Evolutionary conservation across 2,888 invertebrate species (phyloP).

Genomic region (Xanthorhoe spadicearia): DNA sequence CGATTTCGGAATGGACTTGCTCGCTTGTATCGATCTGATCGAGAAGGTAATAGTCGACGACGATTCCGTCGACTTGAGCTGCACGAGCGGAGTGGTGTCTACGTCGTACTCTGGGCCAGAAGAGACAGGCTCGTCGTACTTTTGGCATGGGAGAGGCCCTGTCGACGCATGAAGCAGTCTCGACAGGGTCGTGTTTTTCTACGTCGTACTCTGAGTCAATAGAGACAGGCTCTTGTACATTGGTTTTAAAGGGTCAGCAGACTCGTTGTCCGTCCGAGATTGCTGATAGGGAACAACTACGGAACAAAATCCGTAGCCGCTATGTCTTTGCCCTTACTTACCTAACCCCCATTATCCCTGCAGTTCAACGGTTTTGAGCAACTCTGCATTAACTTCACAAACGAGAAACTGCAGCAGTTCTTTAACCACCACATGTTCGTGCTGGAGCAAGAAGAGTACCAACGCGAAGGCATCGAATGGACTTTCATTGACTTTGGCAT

Average conservation of each 20-base stretch:
- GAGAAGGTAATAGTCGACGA: conserved; percentile 90
- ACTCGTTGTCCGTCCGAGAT: conserved; percentile 28
- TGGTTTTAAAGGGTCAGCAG: conserved; percentile 25
- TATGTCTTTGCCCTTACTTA: conserved; percentile 60
- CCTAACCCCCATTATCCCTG: conserved; percentile 78
- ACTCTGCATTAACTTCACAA: conserved; percentile 99
- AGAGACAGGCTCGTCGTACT: conserved; percentile 38
- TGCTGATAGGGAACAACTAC: conserved; percentile 60
- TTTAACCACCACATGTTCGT: conserved; percentile 99
- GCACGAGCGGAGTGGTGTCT: conserved; percentile 48
- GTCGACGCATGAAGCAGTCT: conserved; percentile 59
- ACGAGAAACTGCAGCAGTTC: conserved; percentile 98
- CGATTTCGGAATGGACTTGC: conserved; percentile 98
- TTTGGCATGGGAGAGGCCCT: conserved; percentile 45
- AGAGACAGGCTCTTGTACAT: conserved; percentile 47
- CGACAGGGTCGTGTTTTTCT: conserved; percentile 50
- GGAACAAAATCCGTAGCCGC: conserved; percentile 77
- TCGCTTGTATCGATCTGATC: conserved; percentile 97
- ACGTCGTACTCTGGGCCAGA: conserved; percentile 43
- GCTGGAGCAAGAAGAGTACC: conserved; percentile 98
- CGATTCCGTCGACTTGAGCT: conserved; percentile 58
- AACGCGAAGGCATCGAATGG: conserved; percentile 97
- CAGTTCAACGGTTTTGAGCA: conserved; percentile 98
- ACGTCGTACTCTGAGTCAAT: conserved; percentile 42
- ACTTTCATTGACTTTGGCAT: conserved; percentile 99